These are phyloP conservation scores for Todus mexicanus DNA, from an alignment of 2,797 vertebrate species.

Conservation along the genomic window DNA sequence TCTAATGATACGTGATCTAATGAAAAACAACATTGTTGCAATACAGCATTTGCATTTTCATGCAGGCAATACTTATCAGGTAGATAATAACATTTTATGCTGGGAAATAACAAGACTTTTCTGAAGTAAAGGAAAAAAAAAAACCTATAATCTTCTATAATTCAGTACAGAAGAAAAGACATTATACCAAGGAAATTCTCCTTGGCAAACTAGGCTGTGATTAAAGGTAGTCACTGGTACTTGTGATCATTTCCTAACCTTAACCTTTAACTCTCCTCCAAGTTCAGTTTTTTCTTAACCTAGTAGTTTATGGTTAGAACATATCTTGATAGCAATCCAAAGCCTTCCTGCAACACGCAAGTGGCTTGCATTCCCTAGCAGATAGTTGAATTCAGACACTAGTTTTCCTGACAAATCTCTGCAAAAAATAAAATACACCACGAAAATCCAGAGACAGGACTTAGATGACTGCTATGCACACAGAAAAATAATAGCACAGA, in stretches of 20 bases:
- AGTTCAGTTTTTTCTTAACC: conserved; percentile 16
- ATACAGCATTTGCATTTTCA: neutral
- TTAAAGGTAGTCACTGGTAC: conserved; percentile 60
- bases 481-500: neutral
- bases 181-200: conserved; percentile 33
- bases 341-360: conserved; percentile 30
- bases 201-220: conserved; percentile 49
- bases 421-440: neutral
- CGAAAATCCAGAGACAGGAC: neutral
- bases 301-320: conserved; percentile 54
- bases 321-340: conserved; percentile 36
- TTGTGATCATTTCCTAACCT: conserved; percentile 62
- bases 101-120: conserved; percentile 3
- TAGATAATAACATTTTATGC: conserved; percentile 12
- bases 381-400: conserved; percentile 21
- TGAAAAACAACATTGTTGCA: neutral
- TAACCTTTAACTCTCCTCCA: conserved; percentile 1
- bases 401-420: neutral
- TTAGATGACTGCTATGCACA: accelerated
- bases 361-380: neutral
- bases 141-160: conserved; percentile 57
- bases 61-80: neutral
- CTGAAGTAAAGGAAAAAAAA: neutral
- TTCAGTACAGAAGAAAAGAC: conserved; percentile 27
- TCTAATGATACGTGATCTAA: neutral